Base-by-base conservation (phyloP, 2,113 vertebrate species). In the Leiothrix lutea region DNA sequence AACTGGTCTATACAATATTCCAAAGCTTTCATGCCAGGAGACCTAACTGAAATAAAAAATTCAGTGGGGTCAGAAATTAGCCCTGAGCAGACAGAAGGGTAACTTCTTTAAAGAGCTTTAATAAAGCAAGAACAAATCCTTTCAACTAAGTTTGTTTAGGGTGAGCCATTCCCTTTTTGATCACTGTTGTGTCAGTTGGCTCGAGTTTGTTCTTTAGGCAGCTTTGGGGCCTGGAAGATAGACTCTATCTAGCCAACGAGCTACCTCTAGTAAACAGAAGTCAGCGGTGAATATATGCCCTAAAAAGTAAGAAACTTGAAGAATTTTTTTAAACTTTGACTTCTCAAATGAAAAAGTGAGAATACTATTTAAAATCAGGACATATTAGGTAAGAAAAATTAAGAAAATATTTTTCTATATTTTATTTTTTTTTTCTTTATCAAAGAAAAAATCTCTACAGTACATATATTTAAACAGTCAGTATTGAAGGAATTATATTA, bases 21-120 rank as follows among this genome's bases (percentile, higher is more conserved):
- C 23, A 35, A 20, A 53, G 0, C 14, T 79, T 88, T 74, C 42
- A 44, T 42, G 14, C 26, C 22, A 64, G 48, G 20, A 86, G 23
- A 61, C 47, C 5, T 25, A 88, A 51, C 11, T 31, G 26, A 70
- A 29, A 14, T 28, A 70, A 54, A 45, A n/a, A 42, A 70, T 81
- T 14, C 15, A 2, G 35, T 73, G 8, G 2, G 9, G 2, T 14
- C 1, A 1, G 23, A 74, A 60, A 20, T 57, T 6, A 79, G 17
- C 8, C 20, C 60, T 58, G 20, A 8, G 12, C 26, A 22, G 33
- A 71, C 6, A 72, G 12, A 7, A 42, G 38, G 6, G 15, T 29
- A 56, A 72, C 18, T 14, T 65, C 4, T 35, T 80, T 54, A 69
- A 72, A 54, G 81, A 80, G 6, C 13, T 84, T 47, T 28, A 8